These are phyloP conservation scores for Pterostichus niger DNA, from an alignment of 2,888 invertebrate genomes.

Conservation along the genomic window DNA sequence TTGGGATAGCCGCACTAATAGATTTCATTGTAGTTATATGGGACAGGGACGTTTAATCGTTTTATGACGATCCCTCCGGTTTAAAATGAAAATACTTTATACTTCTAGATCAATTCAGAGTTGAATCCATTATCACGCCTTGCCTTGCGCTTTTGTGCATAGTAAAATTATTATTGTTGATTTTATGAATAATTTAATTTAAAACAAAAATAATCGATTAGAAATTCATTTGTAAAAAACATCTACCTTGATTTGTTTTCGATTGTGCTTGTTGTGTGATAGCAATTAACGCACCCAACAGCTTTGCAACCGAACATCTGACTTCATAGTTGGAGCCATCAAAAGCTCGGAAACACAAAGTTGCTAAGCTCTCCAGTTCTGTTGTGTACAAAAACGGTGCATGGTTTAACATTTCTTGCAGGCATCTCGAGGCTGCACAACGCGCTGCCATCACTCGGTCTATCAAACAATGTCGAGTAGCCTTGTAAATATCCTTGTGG, in stretches of 20 bases:
- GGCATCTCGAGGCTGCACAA: constrained; percentile 94
- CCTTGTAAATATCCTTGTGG: constrained; percentile 94
- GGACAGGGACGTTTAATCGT: too few relatives aligned
- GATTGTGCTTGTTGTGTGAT: constrained; percentile 88
- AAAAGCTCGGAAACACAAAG: constrained; percentile 94
- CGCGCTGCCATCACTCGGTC: constrained; percentile 96
- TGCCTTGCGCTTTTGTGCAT: too few relatives aligned
- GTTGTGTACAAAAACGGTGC: constrained; percentile 91
- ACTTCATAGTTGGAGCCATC: constrained; percentile 96
- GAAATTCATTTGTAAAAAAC: neutral
- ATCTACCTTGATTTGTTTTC: constrained; percentile 77
- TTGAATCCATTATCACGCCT: too few relatives aligned
- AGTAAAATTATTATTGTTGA: neutral
- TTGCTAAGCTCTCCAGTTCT: constrained; percentile 94
- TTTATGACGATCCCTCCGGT: too few relatives aligned
- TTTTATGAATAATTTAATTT: neutral
- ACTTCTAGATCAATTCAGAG: too few relatives aligned
- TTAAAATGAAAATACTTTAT: too few relatives aligned
- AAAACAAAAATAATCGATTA: neutral
- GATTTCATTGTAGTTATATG: too few relatives aligned
- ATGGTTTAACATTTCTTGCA: constrained; percentile 93
- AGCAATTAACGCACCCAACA: constrained; percentile 92
- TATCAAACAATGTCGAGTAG: constrained; percentile 91
- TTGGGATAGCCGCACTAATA: too few relatives aligned
- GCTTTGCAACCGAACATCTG: constrained; percentile 93